Evolutionary conservation across 2,113 vertebrate species (phyloP).

Genomic region (Syrmaticus mikado): DNA sequence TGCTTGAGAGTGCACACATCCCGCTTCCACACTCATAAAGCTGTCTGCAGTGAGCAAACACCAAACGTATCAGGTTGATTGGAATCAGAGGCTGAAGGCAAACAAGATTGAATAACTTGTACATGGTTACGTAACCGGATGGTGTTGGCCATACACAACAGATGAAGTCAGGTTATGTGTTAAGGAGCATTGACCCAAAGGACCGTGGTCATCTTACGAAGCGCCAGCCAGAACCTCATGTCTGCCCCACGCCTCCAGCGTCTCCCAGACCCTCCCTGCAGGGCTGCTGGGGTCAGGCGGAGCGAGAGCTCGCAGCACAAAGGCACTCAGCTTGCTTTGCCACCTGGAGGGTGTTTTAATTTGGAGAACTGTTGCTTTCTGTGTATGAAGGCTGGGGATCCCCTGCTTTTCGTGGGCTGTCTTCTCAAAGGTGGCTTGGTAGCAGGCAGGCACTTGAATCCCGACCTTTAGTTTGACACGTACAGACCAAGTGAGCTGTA

Average conservation of each 20-base stretch:
- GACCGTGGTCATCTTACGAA: slow-evolving; percentile 37
- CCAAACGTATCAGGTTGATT: rapidly evolving
- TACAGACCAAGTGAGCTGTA: rapidly evolving
- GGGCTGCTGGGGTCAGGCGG: slow-evolving; percentile 27
- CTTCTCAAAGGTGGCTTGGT: background rate
- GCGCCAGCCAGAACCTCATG: slow-evolving; percentile 19
- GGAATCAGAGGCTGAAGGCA: background rate
- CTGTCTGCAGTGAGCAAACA: background rate
- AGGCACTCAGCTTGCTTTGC: background rate
- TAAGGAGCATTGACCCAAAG: slow-evolving; percentile 24
- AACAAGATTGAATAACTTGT: background rate
- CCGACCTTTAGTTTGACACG: background rate
- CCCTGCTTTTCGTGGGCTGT: background rate
- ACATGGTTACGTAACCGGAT: rapidly evolving
- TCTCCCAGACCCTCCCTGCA: slow-evolving; percentile 57
- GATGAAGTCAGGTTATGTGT: slow-evolving; percentile 46
- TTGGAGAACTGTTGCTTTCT: background rate
- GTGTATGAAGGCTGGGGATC: background rate
- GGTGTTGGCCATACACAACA: background rate
- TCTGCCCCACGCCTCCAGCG: slow-evolving; percentile 27
- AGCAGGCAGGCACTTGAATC: background rate
- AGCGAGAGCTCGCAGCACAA: rapidly evolving
- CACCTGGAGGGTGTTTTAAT: background rate
- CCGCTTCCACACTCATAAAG: background rate
- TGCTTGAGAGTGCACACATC: rapidly evolving